These are phyloP conservation scores for Chaunax sp. DNA, from an alignment of 2,797 vertebrate genomes.

Conservation along the genomic window DNA sequence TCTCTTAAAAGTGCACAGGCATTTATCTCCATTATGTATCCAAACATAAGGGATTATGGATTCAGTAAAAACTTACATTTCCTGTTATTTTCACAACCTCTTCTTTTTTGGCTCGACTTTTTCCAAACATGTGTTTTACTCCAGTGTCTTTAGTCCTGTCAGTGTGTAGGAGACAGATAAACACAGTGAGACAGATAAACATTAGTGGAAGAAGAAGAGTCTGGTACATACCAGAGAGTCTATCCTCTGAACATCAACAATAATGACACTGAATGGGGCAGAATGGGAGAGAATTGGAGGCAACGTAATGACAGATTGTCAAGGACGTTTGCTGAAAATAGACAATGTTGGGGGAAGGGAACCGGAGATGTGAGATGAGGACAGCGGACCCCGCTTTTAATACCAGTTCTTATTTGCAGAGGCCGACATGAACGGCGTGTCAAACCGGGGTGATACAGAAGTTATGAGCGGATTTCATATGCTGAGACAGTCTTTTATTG, in stretches of 20 bases:
- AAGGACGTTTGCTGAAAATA: conserved; percentile 61
- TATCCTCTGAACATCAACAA: conserved; percentile 31
- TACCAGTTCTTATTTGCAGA: conserved; percentile 36
- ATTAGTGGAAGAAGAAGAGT: conserved; percentile 14
- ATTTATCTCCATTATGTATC: background rate
- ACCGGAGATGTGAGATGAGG: conserved; percentile 33
- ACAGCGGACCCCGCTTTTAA: conserved; percentile 28
- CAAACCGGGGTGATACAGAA: no score
- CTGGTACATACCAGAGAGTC: conserved; percentile 19
- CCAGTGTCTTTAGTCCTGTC: conserved; percentile 21
- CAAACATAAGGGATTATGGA: background rate
- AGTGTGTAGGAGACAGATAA: conserved; percentile 39
- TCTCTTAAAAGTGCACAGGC: no score
- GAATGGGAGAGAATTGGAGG: conserved; percentile 24
- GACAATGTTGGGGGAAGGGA: conserved; percentile 34
- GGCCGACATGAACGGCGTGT: conserved; percentile 10
- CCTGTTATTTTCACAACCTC: conserved; percentile 18
- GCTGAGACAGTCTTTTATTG: conserved; percentile 43
- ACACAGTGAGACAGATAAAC: conserved; percentile 39
- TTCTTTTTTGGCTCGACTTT: conserved; percentile 41
- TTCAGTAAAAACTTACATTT: background rate
- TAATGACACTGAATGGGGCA: conserved; percentile 33
- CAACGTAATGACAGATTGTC: conserved; percentile 39
- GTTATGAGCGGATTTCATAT: conserved; percentile 50
- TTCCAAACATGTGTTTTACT: conserved; percentile 45